A percentile compares a stretch with the other conserved stretches of the same genome.
Conservation (phyloP, 2,113 vertebrate species). For the Meles meles region DNA sequence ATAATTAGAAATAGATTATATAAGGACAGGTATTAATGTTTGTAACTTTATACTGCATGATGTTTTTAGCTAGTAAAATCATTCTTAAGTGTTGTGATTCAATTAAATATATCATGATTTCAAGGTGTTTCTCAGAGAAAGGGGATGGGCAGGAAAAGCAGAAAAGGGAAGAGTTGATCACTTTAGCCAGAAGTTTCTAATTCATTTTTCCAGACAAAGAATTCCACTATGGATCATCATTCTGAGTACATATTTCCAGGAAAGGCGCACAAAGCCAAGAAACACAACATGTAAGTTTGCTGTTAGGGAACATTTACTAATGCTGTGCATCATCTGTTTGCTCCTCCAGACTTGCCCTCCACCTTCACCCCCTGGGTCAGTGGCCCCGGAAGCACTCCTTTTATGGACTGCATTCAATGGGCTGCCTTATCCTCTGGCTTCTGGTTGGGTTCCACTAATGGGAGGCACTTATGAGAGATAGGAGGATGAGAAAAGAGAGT, state of each 20-base stretch:
- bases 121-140: background rate
- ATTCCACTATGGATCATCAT: background rate
- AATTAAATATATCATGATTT: background rate
- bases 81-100: background rate
- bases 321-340: background rate
- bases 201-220: background rate
- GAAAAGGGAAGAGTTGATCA: background rate
- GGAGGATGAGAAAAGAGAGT: background rate
- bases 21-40: background rate
- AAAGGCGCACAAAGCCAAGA: background rate
- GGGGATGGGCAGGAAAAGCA: background rate
- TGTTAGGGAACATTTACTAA: background rate
- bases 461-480: background rate
- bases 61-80: background rate
- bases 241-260: background rate
- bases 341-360: background rate
- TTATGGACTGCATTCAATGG: background rate
- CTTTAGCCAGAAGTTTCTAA: background rate
- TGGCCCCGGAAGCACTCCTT: background rate
- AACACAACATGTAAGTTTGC: background rate
- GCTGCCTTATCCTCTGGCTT: background rate
- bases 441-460: background rate
- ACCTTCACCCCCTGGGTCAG: background rate
- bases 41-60: background rate
- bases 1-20: background rate